Evolutionary conservation across 2,888 invertebrate genomes (phyloP), one percentile per base, ranked within the genome.

Genomic region (Zaprionus lineosus): DNA sequence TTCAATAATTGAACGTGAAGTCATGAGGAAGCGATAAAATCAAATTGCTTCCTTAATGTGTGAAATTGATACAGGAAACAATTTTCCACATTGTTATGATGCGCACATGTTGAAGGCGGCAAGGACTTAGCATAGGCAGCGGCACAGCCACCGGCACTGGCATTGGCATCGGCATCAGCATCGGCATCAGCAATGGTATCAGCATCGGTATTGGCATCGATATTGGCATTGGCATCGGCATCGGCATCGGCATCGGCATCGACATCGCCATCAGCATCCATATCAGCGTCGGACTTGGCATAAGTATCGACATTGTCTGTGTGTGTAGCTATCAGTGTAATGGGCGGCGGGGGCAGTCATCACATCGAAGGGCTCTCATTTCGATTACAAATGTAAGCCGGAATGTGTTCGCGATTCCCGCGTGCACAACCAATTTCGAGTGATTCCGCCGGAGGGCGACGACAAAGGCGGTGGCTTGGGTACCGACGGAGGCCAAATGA

Each of bases 31-130:
- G 86, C 84, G 86, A 88, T 88, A 88, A 88, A 88, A 88, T 88
- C 86, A 84, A 88, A 88, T 88, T 87, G 88, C 85, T 89, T 89
- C 89, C 87, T 87, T 87, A 88, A 88, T 88, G 86, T 88, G 87
- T 88, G 87, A 88, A 88, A 88, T 88, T 88, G 88, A 88, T 88
- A 86, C 88, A 86, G 88, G 88, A 88, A 88, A 86, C 86, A 88
- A 88, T 88, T 88, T 88, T 85, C 81, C 86, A 87, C 88, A 88
- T 87, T 88, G 85, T 86, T 86, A 87, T 86, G 76, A 76, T 84
- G 69, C 82, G 75, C 86, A 84, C 79, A 74, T 79, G 78, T 57
- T 73, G 70, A 55, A 71, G 60, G 36, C 46, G 37, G 14, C 21
- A 44, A 18, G 7, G 21, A 21, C 9, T 33, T 31, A 40, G 14